A percentile compares a stretch with the other conserved stretches of the same genome.
These are phyloP conservation scores for Monoplex corrugatus DNA, from an alignment of 2,888 invertebrate species.

Conservation along the genomic window DNA sequence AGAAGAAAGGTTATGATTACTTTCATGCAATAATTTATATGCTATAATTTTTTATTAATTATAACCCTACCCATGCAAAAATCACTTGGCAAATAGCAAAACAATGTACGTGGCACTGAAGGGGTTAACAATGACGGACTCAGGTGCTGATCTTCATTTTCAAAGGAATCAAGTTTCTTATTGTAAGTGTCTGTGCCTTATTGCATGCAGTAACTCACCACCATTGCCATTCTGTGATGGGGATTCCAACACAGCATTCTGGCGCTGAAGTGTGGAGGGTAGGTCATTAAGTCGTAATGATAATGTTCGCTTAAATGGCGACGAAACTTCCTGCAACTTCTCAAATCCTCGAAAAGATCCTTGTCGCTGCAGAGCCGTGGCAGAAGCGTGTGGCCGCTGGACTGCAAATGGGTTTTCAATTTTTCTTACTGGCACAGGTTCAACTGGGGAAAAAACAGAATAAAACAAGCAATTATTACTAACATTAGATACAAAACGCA, in stretches of 20 bases:
- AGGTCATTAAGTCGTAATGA: slow-evolving; percentile 96
- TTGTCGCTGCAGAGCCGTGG: slow-evolving; percentile 95
- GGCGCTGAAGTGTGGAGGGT: slow-evolving; percentile 95
- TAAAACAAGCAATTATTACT: not conserved
- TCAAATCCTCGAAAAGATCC: slow-evolving; percentile 95
- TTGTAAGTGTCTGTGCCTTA: too few relatives aligned
- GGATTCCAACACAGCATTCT: slow-evolving; percentile 76
- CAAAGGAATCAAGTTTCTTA: too few relatives aligned
- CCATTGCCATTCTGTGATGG: slow-evolving; percentile 64
- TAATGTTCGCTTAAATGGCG: slow-evolving; percentile 96
- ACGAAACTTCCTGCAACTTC: slow-evolving; percentile 79
- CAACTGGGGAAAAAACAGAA: slow-evolving; percentile 63
- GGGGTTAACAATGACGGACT: too few relatives aligned
- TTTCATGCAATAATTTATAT: too few relatives aligned
- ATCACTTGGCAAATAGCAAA: too few relatives aligned
- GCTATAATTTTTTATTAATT: too few relatives aligned
- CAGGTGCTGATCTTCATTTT: too few relatives aligned
- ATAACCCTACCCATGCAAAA: too few relatives aligned
- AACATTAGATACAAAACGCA: too few relatives aligned
- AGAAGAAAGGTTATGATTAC: too few relatives aligned
- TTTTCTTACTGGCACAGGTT: slow-evolving; percentile 82
- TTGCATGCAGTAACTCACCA: slow-evolving; percentile 51
- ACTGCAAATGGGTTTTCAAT: slow-evolving; percentile 87
- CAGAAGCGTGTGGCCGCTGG: slow-evolving; percentile 92
- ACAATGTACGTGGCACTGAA: too few relatives aligned